Conservation (phyloP, 2,797 vertebrate genomes). For the Amphiprion clarkii region DNA sequence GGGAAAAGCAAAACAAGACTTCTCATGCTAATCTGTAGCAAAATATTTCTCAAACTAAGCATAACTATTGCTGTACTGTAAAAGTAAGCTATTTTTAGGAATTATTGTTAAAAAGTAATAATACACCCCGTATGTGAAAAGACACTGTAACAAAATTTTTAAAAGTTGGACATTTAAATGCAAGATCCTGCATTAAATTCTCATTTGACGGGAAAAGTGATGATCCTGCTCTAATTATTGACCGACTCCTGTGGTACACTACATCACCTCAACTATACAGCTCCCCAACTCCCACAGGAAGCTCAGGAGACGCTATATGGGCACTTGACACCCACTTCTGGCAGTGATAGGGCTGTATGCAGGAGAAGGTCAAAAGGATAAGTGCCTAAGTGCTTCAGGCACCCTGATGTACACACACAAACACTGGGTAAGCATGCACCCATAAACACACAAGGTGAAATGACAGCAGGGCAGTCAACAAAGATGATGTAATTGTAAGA, state of each 20-base stretch:
- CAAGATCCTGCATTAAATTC: neutral
- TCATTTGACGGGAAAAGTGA: neutral
- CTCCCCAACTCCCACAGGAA: slow-evolving; percentile 69
- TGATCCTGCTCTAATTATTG: neutral
- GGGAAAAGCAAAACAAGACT: no score
- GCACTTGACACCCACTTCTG: slow-evolving; percentile 67
- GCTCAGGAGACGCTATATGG: slow-evolving; percentile 38
- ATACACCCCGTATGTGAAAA: no score
- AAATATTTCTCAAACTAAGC: no score
- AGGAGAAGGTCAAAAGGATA: slow-evolving; percentile 63
- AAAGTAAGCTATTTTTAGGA: no score
- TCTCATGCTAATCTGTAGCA: no score
- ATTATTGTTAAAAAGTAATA: no score
- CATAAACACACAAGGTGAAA: slow-evolving; percentile 7
- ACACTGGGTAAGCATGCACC: neutral
- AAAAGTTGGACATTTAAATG: neutral
- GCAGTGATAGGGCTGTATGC: slow-evolving; percentile 38
- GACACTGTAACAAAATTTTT: neutral
- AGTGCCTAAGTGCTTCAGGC: slow-evolving; percentile 66
- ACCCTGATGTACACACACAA: slow-evolving; percentile 44
- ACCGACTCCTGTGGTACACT: neutral
- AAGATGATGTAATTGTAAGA: slow-evolving; percentile 61
- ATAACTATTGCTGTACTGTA: no score
- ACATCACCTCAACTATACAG: slow-evolving; percentile 20
- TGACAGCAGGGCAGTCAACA: slow-evolving; percentile 51